These are phyloP conservation scores for Orussus abietinus DNA, from an alignment of 1,140 invertebrate genomes.

Conservation along the genomic window DNA sequence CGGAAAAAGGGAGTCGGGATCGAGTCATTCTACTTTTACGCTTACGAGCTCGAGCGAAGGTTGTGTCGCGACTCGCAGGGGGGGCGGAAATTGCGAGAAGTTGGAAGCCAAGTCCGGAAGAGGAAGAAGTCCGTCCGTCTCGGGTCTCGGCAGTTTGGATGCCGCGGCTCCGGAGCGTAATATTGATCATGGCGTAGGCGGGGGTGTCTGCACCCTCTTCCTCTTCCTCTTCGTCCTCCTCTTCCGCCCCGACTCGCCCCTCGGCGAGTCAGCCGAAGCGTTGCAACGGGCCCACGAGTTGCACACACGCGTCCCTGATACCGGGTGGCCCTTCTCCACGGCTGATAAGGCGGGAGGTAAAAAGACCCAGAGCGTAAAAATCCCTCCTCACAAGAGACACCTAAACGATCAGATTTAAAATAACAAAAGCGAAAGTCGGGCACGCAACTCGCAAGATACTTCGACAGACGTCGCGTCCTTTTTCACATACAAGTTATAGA, in stretches of 20 bases:
- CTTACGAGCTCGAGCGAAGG: slow-evolving; percentile 16
- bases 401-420: too few species aligned
- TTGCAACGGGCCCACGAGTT: slow-evolving; percentile 41
- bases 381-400: too few species aligned
- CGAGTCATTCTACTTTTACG: too few species aligned
- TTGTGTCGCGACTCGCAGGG: too few species aligned
- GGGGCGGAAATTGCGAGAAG: slow-evolving; percentile 31
- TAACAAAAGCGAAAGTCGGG: too few species aligned
- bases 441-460: too few species aligned
- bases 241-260: background rate
- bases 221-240: slow-evolving; percentile 4
- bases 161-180: slow-evolving; percentile 46
- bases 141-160: slow-evolving; percentile 41
- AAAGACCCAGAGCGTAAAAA: too few species aligned
- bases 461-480: too few species aligned
- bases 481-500: too few species aligned
- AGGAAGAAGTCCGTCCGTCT: slow-evolving; percentile 46
- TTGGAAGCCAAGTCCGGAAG: slow-evolving; percentile 31
- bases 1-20: slow-evolving; percentile 8
- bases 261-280: slow-evolving; percentile 36
- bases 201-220: slow-evolving; percentile 40
- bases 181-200: slow-evolving; percentile 50
- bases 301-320: slow-evolving; percentile 28
- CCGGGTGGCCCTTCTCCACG: slow-evolving; percentile 20
- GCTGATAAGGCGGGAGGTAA: background rate